Evolutionary conservation across 2,113 vertebrate species (phyloP), one percentile per base, ranked within the genome.

Genomic region (Mormyrus iriodes): DNA sequence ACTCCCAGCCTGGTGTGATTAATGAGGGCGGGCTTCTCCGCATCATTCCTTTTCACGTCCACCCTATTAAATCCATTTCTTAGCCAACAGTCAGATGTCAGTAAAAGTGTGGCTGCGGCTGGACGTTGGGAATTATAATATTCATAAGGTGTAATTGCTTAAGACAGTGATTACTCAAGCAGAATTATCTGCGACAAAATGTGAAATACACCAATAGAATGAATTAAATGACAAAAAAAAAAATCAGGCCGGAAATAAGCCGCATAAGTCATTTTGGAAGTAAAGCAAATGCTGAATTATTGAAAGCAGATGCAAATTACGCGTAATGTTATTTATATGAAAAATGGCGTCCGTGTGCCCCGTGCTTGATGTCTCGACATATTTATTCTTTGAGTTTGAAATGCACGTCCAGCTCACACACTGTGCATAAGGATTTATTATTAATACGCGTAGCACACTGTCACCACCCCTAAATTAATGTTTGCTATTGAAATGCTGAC

Each of bases 51-150:
- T 76, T 52, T 46, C 31, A 83, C 49, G 12, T 58, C 21, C 51
- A 24, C 49, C 52, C 51, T 51, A 89, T 89, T 89, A 84, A 89
- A 89, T 58, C 9, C 49, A 89, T 89, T 53, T 83, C 51, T 82
- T 89, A 83, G 31, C 76, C 76, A 89, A n/a, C 51, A 89, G 76
- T 89, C 88, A 89, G 76, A 89, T 83, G 76, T 88, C 87, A 46
- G 88, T 83, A 83, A 58, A 83, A 58, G 73, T 76, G 19, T 83
- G 31, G 27, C 76, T 83, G 15, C 24, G 21, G 73, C 51, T 84
- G 88, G 88, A 89, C 88, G 61, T 24, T 61, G 51, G 76, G 52
- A 85, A 89, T 89, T 89, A 61, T 89, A 61, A 84, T 89, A 84
- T 89, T 85, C 79, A 85, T 58, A 84, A 84, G 24, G 55, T 8